Conservation (phyloP, 2,888 invertebrate species). For the Caenorhabditis doughertyi region DNA sequence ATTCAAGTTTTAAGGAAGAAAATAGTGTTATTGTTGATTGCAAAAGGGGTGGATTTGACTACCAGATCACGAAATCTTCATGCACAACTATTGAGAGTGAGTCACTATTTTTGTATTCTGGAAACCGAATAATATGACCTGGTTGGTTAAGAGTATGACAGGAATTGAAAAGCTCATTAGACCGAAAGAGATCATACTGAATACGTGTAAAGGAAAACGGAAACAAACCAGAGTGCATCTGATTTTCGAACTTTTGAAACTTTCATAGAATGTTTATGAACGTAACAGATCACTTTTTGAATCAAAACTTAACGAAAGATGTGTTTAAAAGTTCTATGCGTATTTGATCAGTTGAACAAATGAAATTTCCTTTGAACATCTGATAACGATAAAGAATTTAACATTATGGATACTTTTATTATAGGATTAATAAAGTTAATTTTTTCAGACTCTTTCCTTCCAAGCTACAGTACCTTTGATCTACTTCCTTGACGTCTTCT, state of each 20-base stretch:
- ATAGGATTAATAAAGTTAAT: background rate
- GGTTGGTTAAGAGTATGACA: background rate
- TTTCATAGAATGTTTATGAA: background rate
- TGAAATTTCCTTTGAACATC: too few relatives aligned
- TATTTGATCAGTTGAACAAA: too few relatives aligned
- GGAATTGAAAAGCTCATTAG: background rate
- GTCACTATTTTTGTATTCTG: background rate
- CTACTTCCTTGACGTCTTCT: conserved; percentile 56
- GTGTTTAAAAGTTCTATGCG: too few relatives aligned
- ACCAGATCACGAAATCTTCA: conserved; percentile 34
- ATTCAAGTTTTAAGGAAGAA: conserved; percentile 35
- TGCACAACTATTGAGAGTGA: conserved; percentile 33
- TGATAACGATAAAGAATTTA: too few relatives aligned
- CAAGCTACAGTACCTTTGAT: conserved; percentile 56
- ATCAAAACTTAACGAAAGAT: too few relatives aligned
- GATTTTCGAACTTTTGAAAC: background rate
- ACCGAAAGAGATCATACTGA: background rate
- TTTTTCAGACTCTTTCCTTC: conserved; percentile 55
- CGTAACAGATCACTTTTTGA: too few relatives aligned
- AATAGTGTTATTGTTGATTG: conserved; percentile 20
- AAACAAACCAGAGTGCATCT: background rate
- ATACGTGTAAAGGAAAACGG: background rate
- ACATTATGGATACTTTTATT: background rate
- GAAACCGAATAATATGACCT: too few relatives aligned
- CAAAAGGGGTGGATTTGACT: conserved; percentile 27